These are phyloP conservation scores for Harpagifer antarcticus DNA, from an alignment of 2,797 vertebrate genomes.

Conservation along the genomic window DNA sequence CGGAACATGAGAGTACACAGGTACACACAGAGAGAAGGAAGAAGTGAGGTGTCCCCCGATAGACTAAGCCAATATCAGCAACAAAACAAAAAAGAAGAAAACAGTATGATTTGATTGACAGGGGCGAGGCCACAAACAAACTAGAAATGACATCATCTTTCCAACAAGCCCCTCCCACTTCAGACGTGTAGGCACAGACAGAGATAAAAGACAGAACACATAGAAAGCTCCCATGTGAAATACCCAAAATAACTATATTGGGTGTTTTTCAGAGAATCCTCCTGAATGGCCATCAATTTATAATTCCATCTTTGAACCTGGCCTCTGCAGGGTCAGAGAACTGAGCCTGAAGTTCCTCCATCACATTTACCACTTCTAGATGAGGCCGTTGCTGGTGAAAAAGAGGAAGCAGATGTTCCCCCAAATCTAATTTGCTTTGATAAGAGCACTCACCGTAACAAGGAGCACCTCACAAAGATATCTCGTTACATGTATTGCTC, in stretches of 20 bases:
- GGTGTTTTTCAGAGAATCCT: neutral
- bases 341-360: constrained; percentile 7
- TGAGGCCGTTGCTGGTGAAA: constrained; percentile 35
- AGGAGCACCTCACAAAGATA: constrained; percentile 71
- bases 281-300: neutral
- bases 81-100: neutral
- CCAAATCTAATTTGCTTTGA: constrained; percentile 79
- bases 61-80: too few species aligned
- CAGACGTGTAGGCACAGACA: neutral
- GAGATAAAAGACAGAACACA: neutral
- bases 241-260: neutral
- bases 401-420: constrained; percentile 81
- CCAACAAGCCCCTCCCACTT: neutral
- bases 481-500: constrained; percentile 78
- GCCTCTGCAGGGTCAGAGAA: constrained; percentile 36
- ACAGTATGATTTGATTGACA: neutral
- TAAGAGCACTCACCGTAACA: constrained; percentile 75
- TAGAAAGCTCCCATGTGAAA: neutral
- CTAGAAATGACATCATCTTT: neutral
- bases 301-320: constrained; percentile 19
- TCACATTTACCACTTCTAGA: constrained; percentile 48
- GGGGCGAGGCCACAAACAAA: neutral
- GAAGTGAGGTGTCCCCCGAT: too few species aligned
- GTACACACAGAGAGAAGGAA: too few species aligned
- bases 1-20: too few species aligned